Evolutionary conservation across 2,888 invertebrate species (phyloP), one percentile per base, ranked within the genome.

Genomic region (Macaria notata): DNA sequence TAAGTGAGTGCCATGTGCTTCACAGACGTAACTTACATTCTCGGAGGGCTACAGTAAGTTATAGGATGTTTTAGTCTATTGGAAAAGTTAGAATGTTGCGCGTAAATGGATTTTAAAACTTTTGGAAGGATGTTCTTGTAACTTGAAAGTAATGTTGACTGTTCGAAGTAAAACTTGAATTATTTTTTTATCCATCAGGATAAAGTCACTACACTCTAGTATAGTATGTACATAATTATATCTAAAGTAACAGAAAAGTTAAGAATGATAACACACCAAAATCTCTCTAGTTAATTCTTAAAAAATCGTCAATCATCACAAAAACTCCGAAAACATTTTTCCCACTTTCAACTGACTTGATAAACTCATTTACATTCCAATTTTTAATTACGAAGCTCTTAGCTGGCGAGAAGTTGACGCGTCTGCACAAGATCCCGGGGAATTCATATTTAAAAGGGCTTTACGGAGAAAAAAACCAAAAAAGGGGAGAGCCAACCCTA

Each of bases 401-500:
- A 61, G 67, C 56, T 56, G 66, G 56, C 68, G 50, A 49, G 48
- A 19, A 49, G 51, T 49, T 53, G 56, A 72, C 72, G 70, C 72
- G 70, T 75, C 73, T 70, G 72, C 66, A 69, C 73, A 69, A 76
- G 77, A 78, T 59, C 65, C 72, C 71, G 71, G 75, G 71, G 75
- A 77, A 78, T 76, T 79, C 76, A 78, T 81, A 80, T 84, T 84
- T 79, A 78, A 81, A 83, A 83, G 76, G 84, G 79, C 72, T 60
- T 63, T 78, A 86, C n/a, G 38, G 44, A 31, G 9, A 81, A 82
- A 83, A 76, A 83, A 78, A 71, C 61, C 63, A 78, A 87, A 88
- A 83, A 77, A 76, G 76, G 88, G 86, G 86, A 89, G 88, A 86
- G 83, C 76, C 77, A 65, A 68, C 75, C 79, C 82, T 73, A 83